Evolutionary conservation across 1,140 invertebrate genomes (phyloP), one percentile per base, ranked within the genome.

Genomic region (Dendroctonus valens): DNA sequence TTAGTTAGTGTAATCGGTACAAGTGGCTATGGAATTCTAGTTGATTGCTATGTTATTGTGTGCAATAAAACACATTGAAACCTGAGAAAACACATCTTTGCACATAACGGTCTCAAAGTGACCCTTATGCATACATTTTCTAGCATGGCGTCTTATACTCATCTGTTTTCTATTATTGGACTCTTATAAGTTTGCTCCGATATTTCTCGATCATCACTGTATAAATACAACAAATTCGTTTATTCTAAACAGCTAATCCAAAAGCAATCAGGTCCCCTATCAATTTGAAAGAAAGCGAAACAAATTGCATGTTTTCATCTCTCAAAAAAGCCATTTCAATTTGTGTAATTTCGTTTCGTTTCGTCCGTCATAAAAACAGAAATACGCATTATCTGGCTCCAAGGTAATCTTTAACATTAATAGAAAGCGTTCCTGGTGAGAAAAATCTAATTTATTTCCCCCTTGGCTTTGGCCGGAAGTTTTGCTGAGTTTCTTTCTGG

Each of bases 371-470:
- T 46, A 61, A 67, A 66, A 67, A 67, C 65, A 67, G 58, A 67
- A 55, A 61, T 58, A 61, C 58, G 50, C 65, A 67, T 67, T 67
- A 67, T 67, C 65, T 49, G 41, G 8, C 53, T 67, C 58, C 65
- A 41, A 59, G 58, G 65, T 67, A 67, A 67, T 67, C 65, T 67
- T 67, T 67, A 59, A 61, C 65, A 67, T 67, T 67, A 67, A 60
- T 61, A 67, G 65, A 67, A 67, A 61, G 26, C 59, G 65, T 51
- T 66, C 65, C 65, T 67, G 65, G 49, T 39, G 57, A 54, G 65
- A 61, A 71, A 75, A 75, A 75, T 73, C 73, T 73, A 75, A 75
- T 75, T 72, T 73, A 62, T 63, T 68, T 73, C 70, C 71, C 71
- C 72, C 70, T 64, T 54, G 57, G 60, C 64, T 58, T 9, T 14